Conservation (phyloP, 2,888 invertebrate genomes). For the Catocala sponsa region DNA sequence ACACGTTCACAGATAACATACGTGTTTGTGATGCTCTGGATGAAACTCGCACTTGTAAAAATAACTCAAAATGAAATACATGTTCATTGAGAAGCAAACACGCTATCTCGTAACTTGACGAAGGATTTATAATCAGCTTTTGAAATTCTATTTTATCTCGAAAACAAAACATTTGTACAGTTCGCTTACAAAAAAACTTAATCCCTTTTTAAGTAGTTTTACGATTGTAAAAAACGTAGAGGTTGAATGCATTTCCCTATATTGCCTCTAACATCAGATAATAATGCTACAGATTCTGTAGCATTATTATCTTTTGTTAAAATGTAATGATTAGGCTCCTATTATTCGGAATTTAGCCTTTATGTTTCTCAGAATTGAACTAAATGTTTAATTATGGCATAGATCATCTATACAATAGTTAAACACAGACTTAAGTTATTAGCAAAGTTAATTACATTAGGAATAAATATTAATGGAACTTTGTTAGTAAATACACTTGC, state of each 20-base stretch:
- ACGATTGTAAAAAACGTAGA: slow-evolving; percentile 30
- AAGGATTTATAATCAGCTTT: slow-evolving; percentile 48
- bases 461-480: slow-evolving; percentile 5
- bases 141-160: slow-evolving; percentile 38
- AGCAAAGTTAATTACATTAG: slow-evolving; percentile 3
- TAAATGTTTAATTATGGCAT: not conserved
- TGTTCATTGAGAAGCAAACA: slow-evolving; percentile 69
- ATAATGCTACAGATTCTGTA: slow-evolving; percentile 4
- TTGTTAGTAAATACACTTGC: slow-evolving; percentile 18
- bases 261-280: slow-evolving; percentile 17
- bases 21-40: slow-evolving; percentile 75
- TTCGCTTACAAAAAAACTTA: slow-evolving; percentile 28
- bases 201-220: slow-evolving; percentile 39
- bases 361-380: slow-evolving; percentile 14
- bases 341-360: slow-evolving; percentile 8
- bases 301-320: slow-evolving; percentile 20
- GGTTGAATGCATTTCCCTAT: slow-evolving; percentile 18
- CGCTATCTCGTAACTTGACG: slow-evolving; percentile 46
- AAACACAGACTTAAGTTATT: slow-evolving; percentile 1
- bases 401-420: not conserved
- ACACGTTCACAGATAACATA: slow-evolving; percentile 79
- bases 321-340: not conserved
- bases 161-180: slow-evolving; percentile 43
- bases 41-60: slow-evolving; percentile 70
- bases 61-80: slow-evolving; percentile 53